Evolutionary conservation across 2,797 vertebrate species (phyloP), one percentile per base, ranked within the genome.

Genomic region (Pelobates cultripes): DNA sequence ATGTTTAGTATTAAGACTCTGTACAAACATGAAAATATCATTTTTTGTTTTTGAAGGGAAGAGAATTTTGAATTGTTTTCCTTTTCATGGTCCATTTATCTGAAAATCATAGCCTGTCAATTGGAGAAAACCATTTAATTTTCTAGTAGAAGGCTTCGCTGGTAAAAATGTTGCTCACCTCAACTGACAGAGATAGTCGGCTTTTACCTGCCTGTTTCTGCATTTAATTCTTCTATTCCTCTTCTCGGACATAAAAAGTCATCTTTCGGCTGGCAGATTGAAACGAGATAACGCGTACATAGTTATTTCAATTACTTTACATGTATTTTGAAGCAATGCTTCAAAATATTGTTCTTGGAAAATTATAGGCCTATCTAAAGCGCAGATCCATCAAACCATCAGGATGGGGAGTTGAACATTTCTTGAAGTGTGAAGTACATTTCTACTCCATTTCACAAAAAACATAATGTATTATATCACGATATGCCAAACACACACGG

Each of bases 261-360:
- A 57, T 77, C 75, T 57, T 41, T 67, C 60, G 67, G 75, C 9
- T 13, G 15, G 43, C 41, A 73, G 70, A 73, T 72, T 77, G 45
- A 73, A 77, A 73, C 9, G 17, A 77, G 55, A 68, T 73, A 73
- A 77, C 4, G 7, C 75, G n/a, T 28, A 73, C 75, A 82, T 67
- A 73, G 68, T 70, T 73, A 77, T 82, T 82, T 82, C 70, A 82
- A 82, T 82, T 77, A 82, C 75, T 77, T 82, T 67, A 82, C 80
- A 73, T 61, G 45, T 77, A 73, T 67, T 82, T 73, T 40, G 45
- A 17, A 55, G 69, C 8, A 0, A 81, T 57, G 53, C 47, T 44
- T 73, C 80, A 77, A 73, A 67, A 77, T 68, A 68, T 73, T 77
- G 60, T 45, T 70, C n/a, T 28, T 44, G 51, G 45, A n/a, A 82